Conservation (phyloP, 2,888 invertebrate species). For the Drosophila leonis region DNA sequence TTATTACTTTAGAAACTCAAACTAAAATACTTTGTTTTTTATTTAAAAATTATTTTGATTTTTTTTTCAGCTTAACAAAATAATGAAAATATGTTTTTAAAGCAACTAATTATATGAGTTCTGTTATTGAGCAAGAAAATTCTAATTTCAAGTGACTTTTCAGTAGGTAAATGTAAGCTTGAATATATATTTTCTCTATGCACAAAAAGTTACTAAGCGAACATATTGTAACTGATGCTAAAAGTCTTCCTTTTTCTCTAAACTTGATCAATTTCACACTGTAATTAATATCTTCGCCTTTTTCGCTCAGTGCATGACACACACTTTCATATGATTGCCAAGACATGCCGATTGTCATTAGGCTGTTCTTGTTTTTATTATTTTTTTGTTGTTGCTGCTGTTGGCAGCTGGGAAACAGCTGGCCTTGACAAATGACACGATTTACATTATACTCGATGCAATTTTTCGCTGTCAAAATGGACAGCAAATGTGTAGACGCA, state of each 20-base stretch:
- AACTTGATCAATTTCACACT: background rate
- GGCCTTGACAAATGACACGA: slow-evolving; percentile 82
- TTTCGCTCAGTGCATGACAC: slow-evolving; percentile 11
- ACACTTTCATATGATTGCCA: slow-evolving; percentile 22
- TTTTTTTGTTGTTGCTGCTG: slow-evolving; percentile 5
- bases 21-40: background rate
- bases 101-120: background rate
- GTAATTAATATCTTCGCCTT: background rate
- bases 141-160: background rate
- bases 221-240: no score
- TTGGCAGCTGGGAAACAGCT: slow-evolving; percentile 63
- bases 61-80: background rate
- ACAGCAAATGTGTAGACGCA: slow-evolving; percentile 74
- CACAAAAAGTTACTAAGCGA: background rate
- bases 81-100: no score
- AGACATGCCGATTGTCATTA: slow-evolving; percentile 69
- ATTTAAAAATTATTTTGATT: background rate
- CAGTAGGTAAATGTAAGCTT: background rate
- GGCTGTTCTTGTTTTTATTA: slow-evolving; percentile 36
- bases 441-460: slow-evolving; percentile 81
- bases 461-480: slow-evolving; percentile 77
- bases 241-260: background rate
- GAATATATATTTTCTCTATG: background rate
- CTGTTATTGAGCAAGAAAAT: background rate
- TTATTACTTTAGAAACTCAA: no score